Evolutionary conservation across 2,797 vertebrate genomes (phyloP), one percentile per base, ranked within the genome.

Genomic region (Hydrolagus colliei): DNA sequence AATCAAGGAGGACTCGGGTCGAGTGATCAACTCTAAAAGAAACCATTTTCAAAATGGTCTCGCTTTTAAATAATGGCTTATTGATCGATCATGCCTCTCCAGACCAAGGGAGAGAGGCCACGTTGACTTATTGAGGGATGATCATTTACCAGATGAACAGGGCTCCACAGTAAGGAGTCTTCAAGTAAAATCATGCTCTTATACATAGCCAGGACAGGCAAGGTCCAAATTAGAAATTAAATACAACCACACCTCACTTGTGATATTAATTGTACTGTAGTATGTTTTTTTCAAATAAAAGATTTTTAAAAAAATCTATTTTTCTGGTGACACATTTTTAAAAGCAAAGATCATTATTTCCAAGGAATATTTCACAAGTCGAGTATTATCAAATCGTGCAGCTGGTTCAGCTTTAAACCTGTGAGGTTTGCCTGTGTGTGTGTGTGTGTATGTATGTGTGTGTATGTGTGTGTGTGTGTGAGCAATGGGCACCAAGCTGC

Each of bases 361-460:
- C 71, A 84, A 84, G 35, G 79, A 84, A 65, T 63, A 11, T 35
- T 84, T 52, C 9, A 35, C 14, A 71, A 84, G 35, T 27, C 27
- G 27, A 27, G 27, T 27, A 27, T 27, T 27, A 27, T 27, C 68
- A 71, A 84, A 68, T 84, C 68, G 79, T 35, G 20, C 9, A 18
- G 32, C 63, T 68, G 67, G 41, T 1, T 4, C 18, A 67, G 79
- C 67, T 84, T 84, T 71, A 84, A 84, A 84, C 41, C 68, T 68
- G 68, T 84, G 79, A 84, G 79, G 68, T 18, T 20, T 67, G 32
- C 79, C 67, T 68, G 63, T 84, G 79, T 84, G 62, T 71, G 27
- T 71, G 27, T 52, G 41, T 52, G 41, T 52, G 6, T 62, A 32
- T 52, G 41, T 52, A 6, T 52, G 6, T 52, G 41, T 52, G 41